These are phyloP conservation scores for Altica lythri DNA, from an alignment of 2,888 invertebrate genomes.

Conservation along the genomic window DNA sequence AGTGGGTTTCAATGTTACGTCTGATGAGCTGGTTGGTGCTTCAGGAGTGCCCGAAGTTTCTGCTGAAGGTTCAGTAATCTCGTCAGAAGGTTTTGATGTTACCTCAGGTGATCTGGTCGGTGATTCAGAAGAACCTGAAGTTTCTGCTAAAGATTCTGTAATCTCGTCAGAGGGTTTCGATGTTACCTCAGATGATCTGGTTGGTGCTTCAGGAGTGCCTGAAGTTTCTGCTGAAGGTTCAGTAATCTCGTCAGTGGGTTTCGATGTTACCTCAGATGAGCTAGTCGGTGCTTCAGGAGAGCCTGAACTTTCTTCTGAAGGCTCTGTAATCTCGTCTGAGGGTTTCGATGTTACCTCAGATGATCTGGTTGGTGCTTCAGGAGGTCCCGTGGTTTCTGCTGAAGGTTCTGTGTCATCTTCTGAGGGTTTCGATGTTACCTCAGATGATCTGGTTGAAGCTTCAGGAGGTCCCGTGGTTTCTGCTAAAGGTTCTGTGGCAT, in stretches of 20 bases:
- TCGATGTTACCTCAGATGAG: background rate
- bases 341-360: background rate
- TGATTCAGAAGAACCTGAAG: background rate
- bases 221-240: conserved; percentile 12
- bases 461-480: background rate
- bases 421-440: no score
- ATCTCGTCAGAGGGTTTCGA: no score
- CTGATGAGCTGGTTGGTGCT: no score
- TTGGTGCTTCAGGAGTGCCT: background rate
- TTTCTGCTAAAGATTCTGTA: background rate
- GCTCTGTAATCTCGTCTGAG: background rate
- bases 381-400: background rate
- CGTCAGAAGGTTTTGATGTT: conserved; percentile 5
- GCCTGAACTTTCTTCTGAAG: background rate
- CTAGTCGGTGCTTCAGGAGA: background rate
- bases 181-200: background rate
- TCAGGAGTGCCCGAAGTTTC: no score
- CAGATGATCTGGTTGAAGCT: background rate
- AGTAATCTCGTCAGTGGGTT: conserved; percentile 11
- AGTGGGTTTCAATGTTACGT: no score
- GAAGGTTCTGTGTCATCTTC: background rate
- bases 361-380: background rate
- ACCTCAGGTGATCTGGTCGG: background rate
- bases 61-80: conserved; percentile 21
- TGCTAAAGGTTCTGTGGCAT: background rate